Evolutionary conservation across 2,113 vertebrate species (phyloP), one percentile per base, ranked within the genome.

Genomic region (Takifugu bimaculatus): DNA sequence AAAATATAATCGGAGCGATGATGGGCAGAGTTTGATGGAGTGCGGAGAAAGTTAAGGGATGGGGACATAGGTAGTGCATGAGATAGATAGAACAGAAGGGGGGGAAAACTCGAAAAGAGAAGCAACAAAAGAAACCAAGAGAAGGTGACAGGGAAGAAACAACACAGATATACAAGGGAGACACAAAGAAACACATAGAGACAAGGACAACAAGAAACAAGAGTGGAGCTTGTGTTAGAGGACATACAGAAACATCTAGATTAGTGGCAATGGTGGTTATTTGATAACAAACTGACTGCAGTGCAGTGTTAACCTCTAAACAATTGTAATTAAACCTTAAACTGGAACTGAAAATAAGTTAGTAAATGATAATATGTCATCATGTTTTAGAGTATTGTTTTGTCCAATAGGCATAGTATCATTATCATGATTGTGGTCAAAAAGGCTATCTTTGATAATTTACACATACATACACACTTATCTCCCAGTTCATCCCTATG

Each of bases 171-270:
- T 70, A 78, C 57, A 74, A 50, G 62, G 57, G 50, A 65, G 57
- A 85, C 77, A 75, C 79, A 59, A 52, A 78, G 63, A 79, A 61
- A 80, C 59, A 57, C 29, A 53, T 44, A 79, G 78, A 86, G 75
- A 88, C 77, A 57, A 81, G 49, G 78, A 87, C 79, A 80, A 81
- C 85, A 75, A 60, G 73, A 75, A 81, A 85, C 75, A 85, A 84
- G 68, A 85, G 75, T 74, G 80, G 65, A 85, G 71, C 68, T 80
- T 70, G 65, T 75, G 74, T 86, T 86, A 89, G 82, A 77, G 74
- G 65, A 85, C 69, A 49, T 80, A 74, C 57, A 77, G 61, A 57
- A 68, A 56, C 49, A 70, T 26, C 50, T 26, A 15, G 55, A 63
- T 64, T 42, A 54, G 63, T 72, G 11, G 1, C n/a, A 69, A 60